Conservation (phyloP, 2,797 vertebrate genomes). For the Onychomys leucogaster region DNA sequence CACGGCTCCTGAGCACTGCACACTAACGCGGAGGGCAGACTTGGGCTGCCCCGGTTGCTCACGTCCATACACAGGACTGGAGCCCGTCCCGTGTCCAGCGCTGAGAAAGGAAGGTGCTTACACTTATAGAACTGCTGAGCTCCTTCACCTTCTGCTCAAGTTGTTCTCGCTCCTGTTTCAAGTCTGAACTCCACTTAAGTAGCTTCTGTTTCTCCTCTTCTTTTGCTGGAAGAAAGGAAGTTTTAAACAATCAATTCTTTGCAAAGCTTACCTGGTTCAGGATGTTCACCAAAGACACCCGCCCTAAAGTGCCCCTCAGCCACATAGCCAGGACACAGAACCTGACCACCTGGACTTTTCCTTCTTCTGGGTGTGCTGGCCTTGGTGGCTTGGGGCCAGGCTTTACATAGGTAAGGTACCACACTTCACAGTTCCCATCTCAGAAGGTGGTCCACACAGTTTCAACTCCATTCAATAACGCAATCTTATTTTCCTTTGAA, state of each 20-base stretch:
- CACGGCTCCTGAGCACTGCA: background rate
- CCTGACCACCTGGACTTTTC: background rate
- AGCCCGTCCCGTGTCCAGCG: accelerated
- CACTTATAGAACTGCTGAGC: slow-evolving; percentile 98
- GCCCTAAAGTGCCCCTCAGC: background rate
- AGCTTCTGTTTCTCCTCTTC: slow-evolving; percentile 99
- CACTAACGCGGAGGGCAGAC: background rate
- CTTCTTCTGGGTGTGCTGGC: background rate
- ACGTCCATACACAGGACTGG: accelerated
- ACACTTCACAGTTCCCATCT: background rate
- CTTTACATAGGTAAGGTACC: background rate
- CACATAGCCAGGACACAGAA: background rate
- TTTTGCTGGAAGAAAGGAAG: slow-evolving; percentile 91
- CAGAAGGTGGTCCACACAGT: background rate
- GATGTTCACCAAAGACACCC: background rate
- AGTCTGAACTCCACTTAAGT: slow-evolving; percentile 98
- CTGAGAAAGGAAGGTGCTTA: slow-evolving; percentile 85
- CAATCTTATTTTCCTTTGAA: slow-evolving; percentile 68
- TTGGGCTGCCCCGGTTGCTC: background rate
- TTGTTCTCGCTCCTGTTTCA: slow-evolving; percentile 97
- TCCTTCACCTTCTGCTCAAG: slow-evolving; percentile 98
- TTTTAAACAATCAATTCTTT: slow-evolving; percentile 47
- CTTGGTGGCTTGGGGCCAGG: background rate
- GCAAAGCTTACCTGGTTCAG: background rate
- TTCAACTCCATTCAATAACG: background rate